Conservation (phyloP, 2,113 vertebrate species). For the Zootoca vivipara region DNA sequence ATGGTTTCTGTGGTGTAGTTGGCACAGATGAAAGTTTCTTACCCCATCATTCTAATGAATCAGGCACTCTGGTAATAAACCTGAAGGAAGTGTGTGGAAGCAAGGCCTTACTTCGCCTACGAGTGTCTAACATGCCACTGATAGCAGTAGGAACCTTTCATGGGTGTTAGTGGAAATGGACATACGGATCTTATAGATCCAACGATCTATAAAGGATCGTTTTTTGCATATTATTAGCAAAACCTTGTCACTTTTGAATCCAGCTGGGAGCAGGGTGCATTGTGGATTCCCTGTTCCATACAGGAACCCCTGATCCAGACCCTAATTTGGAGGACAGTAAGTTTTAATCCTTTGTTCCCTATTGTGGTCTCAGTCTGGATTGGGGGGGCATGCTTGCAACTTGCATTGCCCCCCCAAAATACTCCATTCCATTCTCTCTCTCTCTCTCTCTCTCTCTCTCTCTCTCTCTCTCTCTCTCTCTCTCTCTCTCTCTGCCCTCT, state of each 20-base stretch:
- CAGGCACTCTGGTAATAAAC: not conserved
- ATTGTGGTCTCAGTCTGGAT: too few relatives aligned
- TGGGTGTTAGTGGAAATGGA: not conserved
- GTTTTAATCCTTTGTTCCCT: too few relatives aligned
- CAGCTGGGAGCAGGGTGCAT: not conserved
- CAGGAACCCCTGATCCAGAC: too few relatives aligned
- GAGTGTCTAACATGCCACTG: not conserved
- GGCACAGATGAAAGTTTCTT: not conserved
- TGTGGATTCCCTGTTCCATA: not conserved
- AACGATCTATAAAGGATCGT: not conserved
- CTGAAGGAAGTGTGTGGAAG: not conserved
- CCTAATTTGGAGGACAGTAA: too few relatives aligned
- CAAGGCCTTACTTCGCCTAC: not conserved
- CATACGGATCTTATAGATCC: not conserved
- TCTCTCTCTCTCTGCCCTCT: too few relatives aligned
- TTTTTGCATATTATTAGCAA: not conserved
- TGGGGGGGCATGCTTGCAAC: too few relatives aligned
- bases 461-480: too few relatives aligned
- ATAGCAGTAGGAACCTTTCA: not conserved
- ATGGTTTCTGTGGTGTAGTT: not conserved
- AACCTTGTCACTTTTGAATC: not conserved
- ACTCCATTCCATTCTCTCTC: not conserved
- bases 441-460: too few relatives aligned
- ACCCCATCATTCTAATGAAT: not conserved
- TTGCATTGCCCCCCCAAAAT: too few relatives aligned